Evolutionary conservation across 2,888 invertebrate species (phyloP), one percentile per base, ranked within the genome.

Genomic region (Lepidochitona cinerea): DNA sequence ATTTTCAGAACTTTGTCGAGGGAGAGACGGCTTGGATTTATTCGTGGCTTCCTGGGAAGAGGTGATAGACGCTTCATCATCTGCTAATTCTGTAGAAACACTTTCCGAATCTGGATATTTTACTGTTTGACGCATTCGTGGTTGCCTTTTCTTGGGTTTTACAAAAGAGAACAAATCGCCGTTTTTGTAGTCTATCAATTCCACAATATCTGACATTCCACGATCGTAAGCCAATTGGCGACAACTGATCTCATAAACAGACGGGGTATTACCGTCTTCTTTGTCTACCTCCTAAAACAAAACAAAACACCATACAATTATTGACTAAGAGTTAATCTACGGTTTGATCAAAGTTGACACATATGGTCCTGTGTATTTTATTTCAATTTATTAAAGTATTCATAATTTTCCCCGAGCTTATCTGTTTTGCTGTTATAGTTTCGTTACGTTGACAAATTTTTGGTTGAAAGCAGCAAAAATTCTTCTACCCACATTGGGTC

Each of bases 181-280:
- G 68, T 86, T 85, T 65, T 85, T 81, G 18, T 70, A 70, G 76
- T 90, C 90, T 23, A 90, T 88, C 7, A 88, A 70, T 65, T 89
- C 86, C 0, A 89, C 89, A 23, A 89, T 78, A 68, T 87, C 81
- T 9, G 73, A 72, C 76, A 87, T 74, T 1, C 76, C 83, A 6
- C 76, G 65, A 70, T 89, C 89, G 67, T 84, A 88, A 0, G 90
- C 90, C 84, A 90, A 81, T 78, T 89, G 86, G 36, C 90, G 82
- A 70, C 89, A 88, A 18, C 80, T 79, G 32, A 81, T 67, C n/a
- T 71, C 73, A 74, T 85, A 85, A 59, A 59, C 59, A 32, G 23
- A 23, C 12, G 59, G 29, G 4, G 23, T 59, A 26, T 29, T 12
- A 32, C 29, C 32, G 5, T 23, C 26, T 14, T 23, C 32, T 4